A percentile compares a stretch with the other conserved stretches of the same genome.
phyloP scores from a whole-genome alignment of 1,140 invertebrate genomes.

The Drosophila biarmipes region DNA sequence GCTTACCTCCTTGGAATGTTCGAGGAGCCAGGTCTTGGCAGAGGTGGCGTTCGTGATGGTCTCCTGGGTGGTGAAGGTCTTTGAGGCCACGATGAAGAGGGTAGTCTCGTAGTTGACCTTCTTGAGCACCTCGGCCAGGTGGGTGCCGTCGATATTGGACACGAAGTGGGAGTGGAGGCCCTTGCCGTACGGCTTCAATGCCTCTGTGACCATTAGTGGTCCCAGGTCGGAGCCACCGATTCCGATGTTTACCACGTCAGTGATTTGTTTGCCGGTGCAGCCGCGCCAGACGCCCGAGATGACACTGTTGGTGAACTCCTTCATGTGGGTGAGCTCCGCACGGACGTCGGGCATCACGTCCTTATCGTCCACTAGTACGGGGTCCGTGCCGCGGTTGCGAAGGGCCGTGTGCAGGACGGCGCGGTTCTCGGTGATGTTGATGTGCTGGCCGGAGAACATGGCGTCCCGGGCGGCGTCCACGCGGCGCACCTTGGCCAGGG shows the following conservation, averaged over 20 bases:
- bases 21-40: slow-evolving; percentile 97
- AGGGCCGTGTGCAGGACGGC: slow-evolving; percentile 98
- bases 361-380: slow-evolving; percentile 93
- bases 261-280: slow-evolving; percentile 97
- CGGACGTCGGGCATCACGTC: slow-evolving; percentile 98
- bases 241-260: slow-evolving; percentile 99
- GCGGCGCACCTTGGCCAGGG: slow-evolving; percentile 93
- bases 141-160: slow-evolving; percentile 99
- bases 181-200: slow-evolving; percentile 95
- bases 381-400: slow-evolving; percentile 92
- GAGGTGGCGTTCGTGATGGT: slow-evolving; percentile 99
- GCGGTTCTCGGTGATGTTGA: slow-evolving; percentile 99
- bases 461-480: slow-evolving; percentile 94
- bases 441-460: slow-evolving; percentile 98
- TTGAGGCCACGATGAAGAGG: slow-evolving; percentile 99
- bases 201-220: slow-evolving; percentile 99
- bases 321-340: slow-evolving; percentile 96
- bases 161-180: slow-evolving; percentile 98
- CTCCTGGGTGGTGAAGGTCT: slow-evolving; percentile 99
- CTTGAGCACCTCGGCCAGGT: slow-evolving; percentile 97
- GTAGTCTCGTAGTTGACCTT: slow-evolving; percentile 96
- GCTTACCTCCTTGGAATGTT: slow-evolving; percentile 93
- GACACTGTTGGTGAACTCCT: slow-evolving; percentile 93
- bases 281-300: slow-evolving; percentile 88
- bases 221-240: slow-evolving; percentile 99